Evolutionary conservation across 2,113 vertebrate species (phyloP).

Genomic region (Vidua chalybeata): DNA sequence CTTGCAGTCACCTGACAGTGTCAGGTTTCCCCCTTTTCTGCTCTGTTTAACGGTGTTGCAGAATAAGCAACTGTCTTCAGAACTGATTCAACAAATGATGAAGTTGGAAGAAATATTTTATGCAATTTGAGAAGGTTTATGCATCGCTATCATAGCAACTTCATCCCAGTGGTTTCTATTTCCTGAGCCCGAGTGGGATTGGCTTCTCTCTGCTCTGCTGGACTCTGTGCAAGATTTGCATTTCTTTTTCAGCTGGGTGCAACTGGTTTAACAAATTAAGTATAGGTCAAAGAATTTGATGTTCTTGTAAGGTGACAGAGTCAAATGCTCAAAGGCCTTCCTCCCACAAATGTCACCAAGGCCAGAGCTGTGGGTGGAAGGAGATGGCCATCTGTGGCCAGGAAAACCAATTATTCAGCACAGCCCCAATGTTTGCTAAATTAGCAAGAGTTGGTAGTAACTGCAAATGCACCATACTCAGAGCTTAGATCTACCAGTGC

Average conservation of each 20-base stretch:
- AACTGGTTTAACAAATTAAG: neutral
- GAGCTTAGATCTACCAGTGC: neutral
- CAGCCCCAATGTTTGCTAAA: neutral
- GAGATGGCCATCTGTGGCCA: neutral
- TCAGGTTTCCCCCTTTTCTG: neutral
- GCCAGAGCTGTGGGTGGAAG: neutral
- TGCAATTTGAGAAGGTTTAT: neutral
- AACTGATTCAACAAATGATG: neutral
- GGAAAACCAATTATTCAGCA: neutral
- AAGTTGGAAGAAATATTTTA: neutral
- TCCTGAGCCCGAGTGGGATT: neutral
- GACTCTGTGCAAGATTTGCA: neutral
- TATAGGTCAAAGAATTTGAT: neutral
- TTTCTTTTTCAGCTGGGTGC: neutral
- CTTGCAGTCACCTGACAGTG: neutral
- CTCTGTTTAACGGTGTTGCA: neutral
- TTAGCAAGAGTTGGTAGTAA: neutral
- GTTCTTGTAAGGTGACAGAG: neutral
- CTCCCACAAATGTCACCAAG: neutral
- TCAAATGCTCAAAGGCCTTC: neutral
- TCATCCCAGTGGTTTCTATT: neutral
- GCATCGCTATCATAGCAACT: neutral
- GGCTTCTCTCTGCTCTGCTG: neutral
- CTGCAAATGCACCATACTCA: neutral
- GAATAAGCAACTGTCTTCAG: neutral